These are phyloP conservation scores for Ennomos erosarius DNA, from an alignment of 2,888 invertebrate species.

Conservation along the genomic window DNA sequence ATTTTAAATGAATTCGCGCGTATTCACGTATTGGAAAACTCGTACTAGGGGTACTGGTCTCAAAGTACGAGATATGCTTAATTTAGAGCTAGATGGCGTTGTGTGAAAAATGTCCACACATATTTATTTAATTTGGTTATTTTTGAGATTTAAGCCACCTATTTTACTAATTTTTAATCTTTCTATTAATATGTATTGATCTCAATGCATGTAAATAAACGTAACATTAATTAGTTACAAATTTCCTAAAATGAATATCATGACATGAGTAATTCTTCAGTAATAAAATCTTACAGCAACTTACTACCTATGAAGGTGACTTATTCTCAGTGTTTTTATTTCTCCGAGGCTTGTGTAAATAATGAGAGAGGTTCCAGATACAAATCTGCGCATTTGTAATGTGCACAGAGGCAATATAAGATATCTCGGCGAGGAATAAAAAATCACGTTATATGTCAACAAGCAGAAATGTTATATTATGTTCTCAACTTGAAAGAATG, in stretches of 20 bases:
- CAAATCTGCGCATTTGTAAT: slow-evolving; percentile 39
- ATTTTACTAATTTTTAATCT: not conserved
- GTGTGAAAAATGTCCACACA: too few species aligned
- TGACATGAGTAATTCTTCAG: not conserved
- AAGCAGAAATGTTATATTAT: slow-evolving; percentile 5
- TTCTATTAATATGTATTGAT: not conserved
- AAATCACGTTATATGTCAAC: slow-evolving; percentile 30
- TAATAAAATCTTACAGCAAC: slow-evolving; percentile 5
- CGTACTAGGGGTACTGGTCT: too few species aligned
- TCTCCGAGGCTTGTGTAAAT: slow-evolving; percentile 33
- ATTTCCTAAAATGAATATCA: too few species aligned
- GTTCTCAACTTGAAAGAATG: slow-evolving; percentile 13
- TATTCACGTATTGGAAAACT: too few species aligned
- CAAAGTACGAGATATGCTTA: too few species aligned
- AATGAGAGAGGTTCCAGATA: slow-evolving; percentile 29
- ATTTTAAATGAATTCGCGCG: too few species aligned
- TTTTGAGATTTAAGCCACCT: not conserved
- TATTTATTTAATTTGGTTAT: too few species aligned
- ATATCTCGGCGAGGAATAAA: slow-evolving; percentile 23
- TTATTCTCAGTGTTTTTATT: slow-evolving; percentile 29
- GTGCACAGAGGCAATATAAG: slow-evolving; percentile 14
- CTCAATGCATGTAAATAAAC: not conserved
- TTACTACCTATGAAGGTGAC: slow-evolving; percentile 6
- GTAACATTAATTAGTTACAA: too few species aligned
- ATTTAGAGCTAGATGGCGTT: too few species aligned